Conservation (phyloP, 2,113 vertebrate species). For the Pyrgilauda ruficollis region DNA sequence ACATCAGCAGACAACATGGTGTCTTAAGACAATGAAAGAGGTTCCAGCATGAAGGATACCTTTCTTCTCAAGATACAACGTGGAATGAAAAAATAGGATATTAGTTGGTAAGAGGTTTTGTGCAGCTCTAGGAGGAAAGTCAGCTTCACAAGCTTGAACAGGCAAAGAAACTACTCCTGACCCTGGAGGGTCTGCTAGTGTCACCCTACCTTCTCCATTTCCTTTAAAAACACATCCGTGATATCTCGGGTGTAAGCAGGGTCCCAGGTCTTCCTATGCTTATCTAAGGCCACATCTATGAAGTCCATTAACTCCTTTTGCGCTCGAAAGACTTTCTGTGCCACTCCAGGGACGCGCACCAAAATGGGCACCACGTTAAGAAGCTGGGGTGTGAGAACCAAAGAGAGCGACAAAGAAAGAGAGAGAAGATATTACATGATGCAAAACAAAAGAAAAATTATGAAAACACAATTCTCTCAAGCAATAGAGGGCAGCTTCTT, state of each 20-base stretch:
- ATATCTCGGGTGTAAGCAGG: slow-evolving; percentile 38
- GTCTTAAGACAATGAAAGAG: neutral
- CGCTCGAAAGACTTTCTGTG: neutral
- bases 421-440: neutral
- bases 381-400: slow-evolving; percentile 42
- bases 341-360: slow-evolving; percentile 50
- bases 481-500: neutral
- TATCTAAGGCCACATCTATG: neutral
- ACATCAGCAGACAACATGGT: neutral
- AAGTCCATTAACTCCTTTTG: neutral
- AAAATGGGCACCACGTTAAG: slow-evolving; percentile 35
- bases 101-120: neutral
- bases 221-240: slow-evolving; percentile 64
- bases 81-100: neutral
- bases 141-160: neutral
- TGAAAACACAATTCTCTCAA: neutral
- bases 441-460: neutral
- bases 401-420: neutral
- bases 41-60: neutral
- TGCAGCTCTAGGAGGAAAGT: neutral
- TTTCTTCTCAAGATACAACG: neutral
- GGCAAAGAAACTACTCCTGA: neutral
- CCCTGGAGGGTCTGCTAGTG: neutral
- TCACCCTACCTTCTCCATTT: slow-evolving; percentile 69
- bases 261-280: slow-evolving; percentile 50